phyloP scores from a whole-genome alignment of 2,113 vertebrate genomes.

The Malurus melanocephalus region DNA sequence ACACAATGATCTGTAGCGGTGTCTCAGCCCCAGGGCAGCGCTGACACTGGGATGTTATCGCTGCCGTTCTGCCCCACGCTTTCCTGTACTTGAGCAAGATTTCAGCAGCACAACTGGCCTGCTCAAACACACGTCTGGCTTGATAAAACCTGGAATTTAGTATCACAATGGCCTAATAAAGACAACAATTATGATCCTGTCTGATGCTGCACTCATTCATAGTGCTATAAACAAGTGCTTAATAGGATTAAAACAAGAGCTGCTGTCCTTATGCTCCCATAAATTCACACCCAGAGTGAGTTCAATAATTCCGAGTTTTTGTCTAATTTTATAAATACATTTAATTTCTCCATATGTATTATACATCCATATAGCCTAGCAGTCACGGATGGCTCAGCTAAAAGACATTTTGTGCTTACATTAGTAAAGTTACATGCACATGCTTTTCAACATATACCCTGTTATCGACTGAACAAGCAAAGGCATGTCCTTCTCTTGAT shows the following conservation, averaged over 20 bases:
- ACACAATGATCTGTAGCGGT: background rate
- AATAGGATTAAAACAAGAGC: background rate
- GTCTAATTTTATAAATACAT: background rate
- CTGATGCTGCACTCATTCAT: background rate
- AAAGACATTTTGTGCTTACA: background rate
- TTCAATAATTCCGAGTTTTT: background rate
- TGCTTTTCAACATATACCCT: background rate
- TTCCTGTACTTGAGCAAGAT: background rate
- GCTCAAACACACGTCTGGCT: background rate
- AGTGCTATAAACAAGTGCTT: background rate
- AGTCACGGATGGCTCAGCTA: background rate
- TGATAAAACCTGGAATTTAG: background rate
- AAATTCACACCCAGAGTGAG: background rate
- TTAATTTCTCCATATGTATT: background rate
- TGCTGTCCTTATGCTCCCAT: background rate
- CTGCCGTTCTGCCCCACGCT: fast-evolving
- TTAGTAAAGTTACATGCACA: background rate
- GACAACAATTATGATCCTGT: background rate
- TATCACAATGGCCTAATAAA: background rate
- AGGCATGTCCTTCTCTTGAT: background rate
- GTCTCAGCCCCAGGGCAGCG: background rate
- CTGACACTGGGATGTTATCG: background rate
- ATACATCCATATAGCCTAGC: background rate
- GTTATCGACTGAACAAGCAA: background rate
- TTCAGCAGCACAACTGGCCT: background rate